These are phyloP conservation scores for Eupithecia vulgata DNA, from an alignment of 2,888 invertebrate genomes.

Conservation along the genomic window DNA sequence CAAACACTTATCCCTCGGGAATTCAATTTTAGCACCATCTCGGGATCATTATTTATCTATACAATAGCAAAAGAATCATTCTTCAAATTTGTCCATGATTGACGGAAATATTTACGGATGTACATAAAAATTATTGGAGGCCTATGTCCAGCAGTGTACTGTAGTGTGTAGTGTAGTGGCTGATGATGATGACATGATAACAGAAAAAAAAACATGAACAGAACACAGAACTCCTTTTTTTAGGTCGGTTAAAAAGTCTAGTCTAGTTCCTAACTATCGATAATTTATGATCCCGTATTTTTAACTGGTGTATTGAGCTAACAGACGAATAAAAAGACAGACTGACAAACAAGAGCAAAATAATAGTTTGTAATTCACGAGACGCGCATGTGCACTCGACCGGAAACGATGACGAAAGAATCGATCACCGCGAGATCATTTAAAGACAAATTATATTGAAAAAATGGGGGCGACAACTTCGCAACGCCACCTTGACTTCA, in stretches of 20 bases:
- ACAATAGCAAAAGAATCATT: too few relatives aligned
- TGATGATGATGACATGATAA: too few relatives aligned
- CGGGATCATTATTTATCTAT: background rate
- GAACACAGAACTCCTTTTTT: background rate
- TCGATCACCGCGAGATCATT: constrained; percentile 70
- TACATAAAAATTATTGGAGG: too few relatives aligned
- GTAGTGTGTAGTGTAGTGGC: too few relatives aligned
- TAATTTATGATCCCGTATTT: background rate
- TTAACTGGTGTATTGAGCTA: background rate
- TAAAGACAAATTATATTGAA: constrained; percentile 65
- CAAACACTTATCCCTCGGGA: background rate
- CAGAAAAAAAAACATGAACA: background rate
- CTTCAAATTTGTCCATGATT: background rate
- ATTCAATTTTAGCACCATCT: background rate
- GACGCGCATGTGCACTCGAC: constrained; percentile 62
- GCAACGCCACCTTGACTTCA: constrained; percentile 77
- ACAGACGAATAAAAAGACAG: background rate
- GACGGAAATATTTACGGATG: too few relatives aligned
- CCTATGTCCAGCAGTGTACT: too few relatives aligned
- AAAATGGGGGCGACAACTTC: constrained; percentile 74
- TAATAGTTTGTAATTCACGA: constrained; percentile 33
- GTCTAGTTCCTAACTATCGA: background rate
- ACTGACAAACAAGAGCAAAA: background rate
- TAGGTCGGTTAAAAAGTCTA: background rate
- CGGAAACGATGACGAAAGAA: constrained; percentile 76